Base-by-base conservation (phyloP, 1,140 invertebrate species). In the Macrotrachela quadricornifera region DNA sequence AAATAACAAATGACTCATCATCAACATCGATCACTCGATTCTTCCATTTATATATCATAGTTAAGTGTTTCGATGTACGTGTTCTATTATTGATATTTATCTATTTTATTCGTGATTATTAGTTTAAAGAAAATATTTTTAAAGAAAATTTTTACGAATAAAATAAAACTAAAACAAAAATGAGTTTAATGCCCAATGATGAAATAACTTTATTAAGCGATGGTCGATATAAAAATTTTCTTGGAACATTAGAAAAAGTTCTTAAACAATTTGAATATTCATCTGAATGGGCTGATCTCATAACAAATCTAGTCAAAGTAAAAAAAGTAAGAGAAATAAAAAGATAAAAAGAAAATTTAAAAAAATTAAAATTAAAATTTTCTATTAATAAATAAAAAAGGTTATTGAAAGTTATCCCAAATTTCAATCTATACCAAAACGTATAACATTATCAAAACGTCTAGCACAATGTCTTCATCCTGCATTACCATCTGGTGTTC, bases 391-490 rank as follows among this genome's bases (percentile, higher is more conserved):
- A n/a, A n/a, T n/a, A n/a, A n/a, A n/a, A n/a, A n/a, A 73, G 78
- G 49, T 57, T 2, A 17, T 54, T 73, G 41, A 71, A 64, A 54
- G 78, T 85, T 74, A 76, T 61, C 39, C 77, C 59, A 85, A 85
- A 67, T 87, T 79, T 70, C 78, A 78, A 54, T 79, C 87, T n/a
- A 85, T 92, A 61, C 87, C 87, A 37, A 76, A 85, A 58, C 73
- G 82, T 57, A 81, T 90, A 54, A 84, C 85, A 61, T 84, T 94
- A 60, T 83, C 83, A 42, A 92, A 92, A 74, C 74, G 87, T 59
- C 71, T 92, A 54, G 83, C 86, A 49, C 87, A 92, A 75, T 94
- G 87, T 69, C 81, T 94, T 74, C 87, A 94, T 74, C 86, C 86
- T 45, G 81, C 81, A 38, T 71, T 94, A 52, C 87, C 87, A 42